Evolutionary conservation across 2,888 invertebrate species (phyloP).

Genomic region (Eupithecia subumbrata): DNA sequence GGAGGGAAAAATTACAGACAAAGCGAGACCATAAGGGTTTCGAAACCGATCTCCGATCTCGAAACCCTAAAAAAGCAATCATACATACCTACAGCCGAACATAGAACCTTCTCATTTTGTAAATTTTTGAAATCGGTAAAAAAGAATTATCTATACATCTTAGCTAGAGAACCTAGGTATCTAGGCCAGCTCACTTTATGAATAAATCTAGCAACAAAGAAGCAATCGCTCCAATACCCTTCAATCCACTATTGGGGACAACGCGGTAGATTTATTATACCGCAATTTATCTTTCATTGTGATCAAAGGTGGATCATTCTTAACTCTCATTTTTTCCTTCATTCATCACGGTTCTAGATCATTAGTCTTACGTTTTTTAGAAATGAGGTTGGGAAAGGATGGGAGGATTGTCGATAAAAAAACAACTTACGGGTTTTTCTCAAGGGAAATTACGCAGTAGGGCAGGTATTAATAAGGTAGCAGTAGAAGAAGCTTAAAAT

Average conservation of each 20-base stretch:
- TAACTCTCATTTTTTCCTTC: conserved; percentile 15
- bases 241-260: conserved; percentile 29
- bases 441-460: neutral
- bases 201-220: conserved; percentile 17
- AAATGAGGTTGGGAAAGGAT: neutral
- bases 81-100: too few relatives aligned
- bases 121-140: neutral
- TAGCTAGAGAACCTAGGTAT: neutral
- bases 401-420: neutral
- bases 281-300: conserved; percentile 27
- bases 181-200: conserved; percentile 3
- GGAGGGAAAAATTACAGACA: too few relatives aligned
- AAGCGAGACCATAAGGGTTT: too few relatives aligned
- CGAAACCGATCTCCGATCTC: too few relatives aligned
- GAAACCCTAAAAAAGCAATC: too few relatives aligned
- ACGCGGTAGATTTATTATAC: conserved; percentile 23
- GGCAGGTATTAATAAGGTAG: neutral
- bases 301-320: conserved; percentile 8
- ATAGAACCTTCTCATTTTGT: too few relatives aligned
- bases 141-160: neutral
- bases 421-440: neutral
- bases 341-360: conserved; percentile 15
- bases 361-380: conserved; percentile 18
- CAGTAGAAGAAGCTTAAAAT: neutral
- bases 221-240: conserved; percentile 13